Conservation (phyloP, 2,797 vertebrate species). For the Sebastes reedi region DNA sequence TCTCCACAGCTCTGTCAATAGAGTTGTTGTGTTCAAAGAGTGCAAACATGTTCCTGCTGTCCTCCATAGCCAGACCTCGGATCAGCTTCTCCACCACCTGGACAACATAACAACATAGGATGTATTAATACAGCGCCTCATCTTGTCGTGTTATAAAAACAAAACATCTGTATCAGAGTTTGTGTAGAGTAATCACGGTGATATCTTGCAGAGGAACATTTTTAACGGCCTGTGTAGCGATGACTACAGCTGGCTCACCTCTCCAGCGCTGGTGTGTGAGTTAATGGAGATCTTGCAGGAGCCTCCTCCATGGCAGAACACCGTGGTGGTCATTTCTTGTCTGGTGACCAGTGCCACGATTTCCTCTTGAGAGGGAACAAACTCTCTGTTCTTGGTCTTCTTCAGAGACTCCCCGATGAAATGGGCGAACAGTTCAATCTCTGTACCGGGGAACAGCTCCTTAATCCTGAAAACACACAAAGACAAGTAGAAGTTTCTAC, state of each 20-base stretch:
- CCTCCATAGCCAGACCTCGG: conserved; percentile 92
- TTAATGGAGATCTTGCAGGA: conserved; percentile 96
- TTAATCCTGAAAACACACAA: conserved; percentile 80
- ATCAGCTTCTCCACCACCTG: conserved; percentile 96
- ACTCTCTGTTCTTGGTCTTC: conserved; percentile 90
- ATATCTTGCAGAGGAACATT: background rate
- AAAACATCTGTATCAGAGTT: background rate
- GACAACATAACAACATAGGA: background rate
- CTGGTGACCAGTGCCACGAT: conserved; percentile 89
- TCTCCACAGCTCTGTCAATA: conserved; percentile 90
- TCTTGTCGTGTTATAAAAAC: background rate
- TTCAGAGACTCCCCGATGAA: conserved; percentile 91
- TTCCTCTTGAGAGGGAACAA: conserved; percentile 93
- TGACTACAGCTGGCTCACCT: conserved; percentile 74
- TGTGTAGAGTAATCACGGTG: background rate
- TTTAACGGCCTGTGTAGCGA: background rate
- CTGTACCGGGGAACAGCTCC: conserved; percentile 87
- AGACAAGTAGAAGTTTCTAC: background rate
- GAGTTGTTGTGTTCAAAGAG: conserved; percentile 89
- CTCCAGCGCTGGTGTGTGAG: conserved; percentile 93
- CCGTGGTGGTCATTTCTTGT: conserved; percentile 93
- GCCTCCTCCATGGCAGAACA: conserved; percentile 94
- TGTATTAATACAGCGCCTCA: background rate
- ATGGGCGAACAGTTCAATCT: conserved; percentile 88
- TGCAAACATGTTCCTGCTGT: conserved; percentile 93